Conservation (phyloP, 2,888 invertebrate genomes). For the Ptychoptera albimana region DNA sequence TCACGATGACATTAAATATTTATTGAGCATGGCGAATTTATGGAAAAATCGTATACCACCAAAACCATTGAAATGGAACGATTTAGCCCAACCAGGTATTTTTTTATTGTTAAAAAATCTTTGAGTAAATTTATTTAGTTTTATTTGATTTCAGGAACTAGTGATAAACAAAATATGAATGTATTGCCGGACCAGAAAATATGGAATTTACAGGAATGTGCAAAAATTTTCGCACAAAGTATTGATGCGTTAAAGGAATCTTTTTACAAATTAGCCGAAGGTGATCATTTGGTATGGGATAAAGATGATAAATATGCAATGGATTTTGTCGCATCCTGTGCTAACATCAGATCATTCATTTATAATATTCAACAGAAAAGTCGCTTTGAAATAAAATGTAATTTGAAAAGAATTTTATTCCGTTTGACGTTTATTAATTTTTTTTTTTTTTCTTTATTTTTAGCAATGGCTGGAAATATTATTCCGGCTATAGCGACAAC, state of each 20-base stretch:
- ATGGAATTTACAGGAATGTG: slow-evolving; percentile 67
- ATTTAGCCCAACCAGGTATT: slow-evolving; percentile 42
- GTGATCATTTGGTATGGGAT: slow-evolving; percentile 82
- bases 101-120: no score
- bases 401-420: slow-evolving; percentile 18
- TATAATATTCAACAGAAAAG: slow-evolving; percentile 80
- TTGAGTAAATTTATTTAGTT: no score
- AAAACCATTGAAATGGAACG: slow-evolving; percentile 56
- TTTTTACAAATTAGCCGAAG: slow-evolving; percentile 35
- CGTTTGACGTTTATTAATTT: slow-evolving; percentile 5
- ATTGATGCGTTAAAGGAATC: slow-evolving; percentile 44
- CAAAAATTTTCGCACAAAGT: slow-evolving; percentile 51
- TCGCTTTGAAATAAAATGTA: slow-evolving; percentile 89
- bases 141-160: no score
- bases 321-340: slow-evolving; percentile 93
- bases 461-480: slow-evolving; percentile 98
- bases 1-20: slow-evolving; percentile 83
- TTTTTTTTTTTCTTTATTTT: slow-evolving; percentile 10
- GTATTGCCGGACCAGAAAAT: slow-evolving; percentile 56
- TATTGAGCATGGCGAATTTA: slow-evolving; percentile 84
- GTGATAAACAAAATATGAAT: slow-evolving; percentile 32
- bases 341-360: slow-evolving; percentile 81
- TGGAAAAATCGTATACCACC: slow-evolving; percentile 89
- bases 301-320: slow-evolving; percentile 88
- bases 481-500: slow-evolving; percentile 99